phyloP scores from a whole-genome alignment of 2,888 invertebrate genomes.

The Caenorhabditis plicata region DNA sequence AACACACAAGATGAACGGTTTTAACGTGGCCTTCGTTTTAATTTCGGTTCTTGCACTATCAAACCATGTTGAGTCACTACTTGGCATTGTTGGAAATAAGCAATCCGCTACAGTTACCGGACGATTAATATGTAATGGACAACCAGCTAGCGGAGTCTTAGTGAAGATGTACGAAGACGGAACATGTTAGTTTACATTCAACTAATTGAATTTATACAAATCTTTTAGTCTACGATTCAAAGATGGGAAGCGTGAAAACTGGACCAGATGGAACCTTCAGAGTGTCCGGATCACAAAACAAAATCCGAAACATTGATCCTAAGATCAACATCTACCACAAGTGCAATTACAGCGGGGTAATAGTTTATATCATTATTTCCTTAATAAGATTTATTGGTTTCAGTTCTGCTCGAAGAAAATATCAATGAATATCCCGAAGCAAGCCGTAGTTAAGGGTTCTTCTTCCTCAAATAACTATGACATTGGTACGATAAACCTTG shows the following conservation, averaged over 20 bases:
- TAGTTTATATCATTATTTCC: background rate
- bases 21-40: no score
- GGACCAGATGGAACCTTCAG: constrained; percentile 50
- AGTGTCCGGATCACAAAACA: constrained; percentile 33
- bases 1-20: no score
- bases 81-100: constrained; percentile 10
- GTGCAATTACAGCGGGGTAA: constrained; percentile 26
- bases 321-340: constrained; percentile 35
- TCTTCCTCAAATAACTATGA: constrained; percentile 13
- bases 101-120: constrained; percentile 20
- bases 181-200: constrained; percentile 11
- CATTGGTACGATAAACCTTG: constrained; percentile 24
- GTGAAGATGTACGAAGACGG: constrained; percentile 29
- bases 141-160: constrained; percentile 16
- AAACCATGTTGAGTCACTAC: constrained; percentile 1
- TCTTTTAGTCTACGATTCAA: constrained; percentile 41
- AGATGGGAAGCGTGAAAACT: constrained; percentile 51
- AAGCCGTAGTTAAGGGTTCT: constrained; percentile 10
- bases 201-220: background rate
- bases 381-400: constrained; percentile 2
- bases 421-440: constrained; percentile 23
- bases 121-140: constrained; percentile 20
- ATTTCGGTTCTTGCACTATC: no score
- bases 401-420: constrained; percentile 27
- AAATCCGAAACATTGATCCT: constrained; percentile 37